Conservation (phyloP, 2,797 vertebrate species). For the Allobates femoralis region DNA sequence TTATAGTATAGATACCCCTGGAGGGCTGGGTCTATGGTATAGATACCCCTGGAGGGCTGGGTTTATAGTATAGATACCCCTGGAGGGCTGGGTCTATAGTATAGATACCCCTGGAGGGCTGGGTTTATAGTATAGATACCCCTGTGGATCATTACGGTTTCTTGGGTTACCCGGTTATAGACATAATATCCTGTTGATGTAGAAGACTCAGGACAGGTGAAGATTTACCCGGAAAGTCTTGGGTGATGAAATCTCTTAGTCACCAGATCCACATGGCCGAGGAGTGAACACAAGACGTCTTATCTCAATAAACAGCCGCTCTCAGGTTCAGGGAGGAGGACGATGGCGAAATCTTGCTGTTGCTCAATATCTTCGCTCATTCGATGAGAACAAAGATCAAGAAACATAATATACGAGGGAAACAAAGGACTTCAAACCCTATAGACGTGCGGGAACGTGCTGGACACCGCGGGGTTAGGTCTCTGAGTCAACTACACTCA, state of each 20-base stretch:
- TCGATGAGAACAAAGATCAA: background rate
- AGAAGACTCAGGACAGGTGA: background rate
- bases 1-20: too few species aligned
- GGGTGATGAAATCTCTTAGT: slow-evolving; percentile 15
- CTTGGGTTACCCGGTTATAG: background rate
- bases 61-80: too few species aligned
- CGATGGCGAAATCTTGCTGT: slow-evolving; percentile 25
- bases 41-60: too few species aligned
- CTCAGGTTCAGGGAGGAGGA: background rate
- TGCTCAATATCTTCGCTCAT: slow-evolving; percentile 33
- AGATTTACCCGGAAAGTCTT: background rate
- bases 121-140: background rate
- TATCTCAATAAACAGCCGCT: slow-evolving; percentile 23
- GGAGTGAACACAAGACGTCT: slow-evolving; percentile 21
- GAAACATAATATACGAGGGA: slow-evolving; percentile 9
- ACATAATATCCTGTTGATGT: background rate
- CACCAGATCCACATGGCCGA: background rate
- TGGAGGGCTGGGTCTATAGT: too few species aligned
- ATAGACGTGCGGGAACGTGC: slow-evolving; percentile 7
- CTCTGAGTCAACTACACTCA: too few species aligned
- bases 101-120: background rate
- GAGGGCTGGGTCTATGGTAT: too few species aligned
- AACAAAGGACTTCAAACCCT: slow-evolving; percentile 26
- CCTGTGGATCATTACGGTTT: background rate
- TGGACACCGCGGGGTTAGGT: background rate